Evolutionary conservation across 1,140 invertebrate species (phyloP), one percentile per base, ranked within the genome.

Genomic region (Polyergus mexicanus): DNA sequence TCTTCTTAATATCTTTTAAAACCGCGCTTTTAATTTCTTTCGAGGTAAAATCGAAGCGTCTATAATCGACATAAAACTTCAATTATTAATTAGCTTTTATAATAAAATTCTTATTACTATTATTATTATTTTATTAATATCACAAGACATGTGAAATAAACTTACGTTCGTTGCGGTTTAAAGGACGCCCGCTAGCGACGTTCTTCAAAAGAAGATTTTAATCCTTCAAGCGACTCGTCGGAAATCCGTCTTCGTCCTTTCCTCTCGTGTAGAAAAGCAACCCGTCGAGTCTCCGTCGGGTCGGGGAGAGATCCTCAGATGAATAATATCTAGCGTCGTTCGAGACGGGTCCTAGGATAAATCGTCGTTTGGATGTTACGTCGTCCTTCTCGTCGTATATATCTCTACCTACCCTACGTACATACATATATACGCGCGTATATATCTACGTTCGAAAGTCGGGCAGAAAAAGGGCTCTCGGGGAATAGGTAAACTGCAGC

Each of bases 271-370:
- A 72, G 78, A 74, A 72, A 72, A 83, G 78, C 78, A 32, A 71
- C 63, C 41, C 77, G 65, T 60, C 44, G 77, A 35, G 35, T 71
- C 47, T 71, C 56, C 35, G 77, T 41, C 35, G 51, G 66, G 25
- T 72, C 38, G 54, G 54, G 11, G 25, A 62, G 78, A 83, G 78
- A 83, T 83, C 74, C 68, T 83, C 68, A 60, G 78, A 83, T 83
- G 78, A 83, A 83, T 83, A 83, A 83, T 83, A 83, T 83, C 78
- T 74, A 60, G 56, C 78, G 78, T 83, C 68, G 68, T 83, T 83
- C 68, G 78, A 72, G 78, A 83, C 68, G 78, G 54, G 78, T 83
- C 41, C 68, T 83, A 83, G 78, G 78, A 83, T 83, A 83, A 83
- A 83, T 83, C 71, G 78, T 83, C 54, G 68, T 83, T 83, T 83